These are phyloP conservation scores for Himalopsyche japonica DNA, from an alignment of 2,888 invertebrate species.

Conservation along the genomic window DNA sequence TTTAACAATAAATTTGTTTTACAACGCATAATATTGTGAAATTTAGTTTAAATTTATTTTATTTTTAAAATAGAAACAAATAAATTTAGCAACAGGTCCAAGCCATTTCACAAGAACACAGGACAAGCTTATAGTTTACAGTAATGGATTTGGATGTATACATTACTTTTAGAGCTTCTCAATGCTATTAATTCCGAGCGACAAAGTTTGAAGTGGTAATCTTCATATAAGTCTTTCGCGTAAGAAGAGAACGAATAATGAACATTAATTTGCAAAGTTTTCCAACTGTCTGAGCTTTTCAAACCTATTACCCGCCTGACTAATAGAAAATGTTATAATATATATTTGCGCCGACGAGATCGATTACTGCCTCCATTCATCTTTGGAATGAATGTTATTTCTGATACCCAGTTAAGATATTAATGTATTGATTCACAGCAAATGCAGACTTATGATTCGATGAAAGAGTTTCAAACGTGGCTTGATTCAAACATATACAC, in stretches of 20 bases:
- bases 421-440: background rate
- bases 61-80: no score
- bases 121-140: background rate
- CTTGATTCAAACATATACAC: background rate
- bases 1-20: no score
- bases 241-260: constrained; percentile 25
- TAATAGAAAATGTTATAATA: background rate
- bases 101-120: background rate
- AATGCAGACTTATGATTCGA: background rate
- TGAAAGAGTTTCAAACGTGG: background rate
- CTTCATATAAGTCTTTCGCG: constrained; percentile 19
- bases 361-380: background rate
- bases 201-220: constrained; percentile 37
- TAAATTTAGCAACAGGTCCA: no score
- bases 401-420: background rate
- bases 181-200: background rate
- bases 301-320: background rate
- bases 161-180: background rate
- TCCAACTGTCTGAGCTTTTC: constrained; percentile 1
- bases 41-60: no score
- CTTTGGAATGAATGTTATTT: background rate
- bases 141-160: background rate
- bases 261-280: constrained; percentile 37
- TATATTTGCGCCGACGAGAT: background rate
- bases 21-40: no score